Base-by-base conservation (phyloP, 2,113 vertebrate genomes). In the Anhinga anhinga region DNA sequence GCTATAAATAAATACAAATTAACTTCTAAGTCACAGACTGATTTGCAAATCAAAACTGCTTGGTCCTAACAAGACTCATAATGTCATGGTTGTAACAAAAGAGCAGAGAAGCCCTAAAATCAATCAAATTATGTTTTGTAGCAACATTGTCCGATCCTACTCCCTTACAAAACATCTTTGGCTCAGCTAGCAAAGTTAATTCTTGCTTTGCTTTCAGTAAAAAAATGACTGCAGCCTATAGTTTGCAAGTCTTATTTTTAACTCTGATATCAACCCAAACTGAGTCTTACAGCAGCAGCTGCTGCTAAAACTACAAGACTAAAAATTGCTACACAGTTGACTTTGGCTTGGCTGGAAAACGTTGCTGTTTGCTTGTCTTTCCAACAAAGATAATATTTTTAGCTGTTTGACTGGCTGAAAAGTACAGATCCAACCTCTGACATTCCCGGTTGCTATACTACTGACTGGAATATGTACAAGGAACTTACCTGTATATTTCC, bases 181-280 rank as follows among this genome's bases (percentile, higher is more conserved):
- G 74, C 59, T 92, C 63, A 25, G 77, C 70, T 90, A 80, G 85
- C 55, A 73, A 88, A 93, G 82, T 81, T 92, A 95, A 90, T 95
- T 95, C 88, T 90, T 94, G 74, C 85, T 90, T 93, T 92, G 63
- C 78, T 95, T 93, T 88, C 82, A 88, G 76, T 66, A 80, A 93
- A 93, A 93, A 96, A 94, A 93, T 44, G 45, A 90, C 16, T 44
- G 86, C 71, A 93, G 92, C 79, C 90, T 97, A 90, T 94, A 88
- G 90, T 94, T 93, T 94, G 85, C 88, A 92, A 93, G 92, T 77
- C 92, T 96, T 97, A 97, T 97, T 97, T 97, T 97, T 97, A 97
- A 94, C 92, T 95, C 92, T 80, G 85, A 83, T 96, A 97, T 86
- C 96, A 96, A 94, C 96, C 94, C 95, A 97, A 97, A 97, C 96